These are phyloP conservation scores for Gadopsis marmoratus DNA, from an alignment of 2,797 vertebrate species.

Conservation along the genomic window DNA sequence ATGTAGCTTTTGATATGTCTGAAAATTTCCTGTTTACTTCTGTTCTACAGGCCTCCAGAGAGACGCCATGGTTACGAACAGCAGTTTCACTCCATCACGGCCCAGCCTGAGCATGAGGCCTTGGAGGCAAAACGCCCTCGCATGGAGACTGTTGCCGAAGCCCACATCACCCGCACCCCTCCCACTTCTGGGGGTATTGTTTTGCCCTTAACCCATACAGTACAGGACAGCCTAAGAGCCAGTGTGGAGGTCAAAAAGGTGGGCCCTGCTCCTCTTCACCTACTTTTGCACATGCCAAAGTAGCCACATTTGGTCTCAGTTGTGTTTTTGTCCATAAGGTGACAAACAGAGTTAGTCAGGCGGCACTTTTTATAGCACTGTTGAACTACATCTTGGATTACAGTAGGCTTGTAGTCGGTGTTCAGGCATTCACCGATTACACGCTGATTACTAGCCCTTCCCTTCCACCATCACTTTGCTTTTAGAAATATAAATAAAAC, in stretches of 20 bases:
- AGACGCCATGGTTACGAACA: slow-evolving; percentile 95
- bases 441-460: no score
- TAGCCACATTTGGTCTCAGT: not conserved
- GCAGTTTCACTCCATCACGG: slow-evolving; percentile 89
- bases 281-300: not conserved
- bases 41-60: slow-evolving; percentile 91
- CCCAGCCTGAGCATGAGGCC: slow-evolving; percentile 91
- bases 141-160: slow-evolving; percentile 91
- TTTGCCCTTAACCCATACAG: slow-evolving; percentile 88
- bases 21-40: slow-evolving; percentile 43
- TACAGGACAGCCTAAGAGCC: slow-evolving; percentile 91
- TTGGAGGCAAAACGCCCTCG: slow-evolving; percentile 94
- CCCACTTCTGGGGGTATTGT: slow-evolving; percentile 84
- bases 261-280: slow-evolving; percentile 11
- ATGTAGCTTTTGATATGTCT: slow-evolving; percentile 17
- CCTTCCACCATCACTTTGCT: no score
- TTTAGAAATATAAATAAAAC: no score
- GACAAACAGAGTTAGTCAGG: not conserved
- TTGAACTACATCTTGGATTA: not conserved
- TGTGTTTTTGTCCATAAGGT: not conserved
- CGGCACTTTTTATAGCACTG: not conserved
- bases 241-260: slow-evolving; percentile 95
- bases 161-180: slow-evolving; percentile 90
- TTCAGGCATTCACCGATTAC: no score
- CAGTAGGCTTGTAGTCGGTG: not conserved